Evolutionary conservation across 2,888 invertebrate species (phyloP).

Genomic region (Cylindroiulus punctatus): DNA sequence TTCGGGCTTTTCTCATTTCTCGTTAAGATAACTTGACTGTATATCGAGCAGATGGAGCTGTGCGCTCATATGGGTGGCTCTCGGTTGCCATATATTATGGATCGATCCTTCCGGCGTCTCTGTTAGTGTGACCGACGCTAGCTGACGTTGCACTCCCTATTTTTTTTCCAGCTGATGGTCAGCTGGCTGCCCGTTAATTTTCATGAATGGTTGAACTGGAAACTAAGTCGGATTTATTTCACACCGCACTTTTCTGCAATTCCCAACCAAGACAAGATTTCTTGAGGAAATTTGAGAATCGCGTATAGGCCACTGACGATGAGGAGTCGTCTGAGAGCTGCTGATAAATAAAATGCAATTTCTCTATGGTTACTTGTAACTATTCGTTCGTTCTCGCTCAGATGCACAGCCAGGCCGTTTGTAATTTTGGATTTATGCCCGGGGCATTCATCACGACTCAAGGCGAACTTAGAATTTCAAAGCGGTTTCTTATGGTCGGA

Average conservation of each 20-base stretch:
- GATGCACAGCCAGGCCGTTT: neutral
- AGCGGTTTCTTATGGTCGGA: neutral
- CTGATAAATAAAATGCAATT: slow-evolving; percentile 2
- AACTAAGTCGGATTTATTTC: slow-evolving; percentile 50
- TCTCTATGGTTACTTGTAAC: slow-evolving; percentile 7
- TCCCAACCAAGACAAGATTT: too few species aligned
- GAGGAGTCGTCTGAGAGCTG: neutral
- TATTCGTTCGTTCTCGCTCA: neutral
- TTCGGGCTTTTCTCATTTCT: slow-evolving; percentile 48
- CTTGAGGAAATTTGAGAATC: neutral
- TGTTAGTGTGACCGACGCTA: slow-evolving; percentile 17
- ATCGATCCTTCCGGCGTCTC: neutral
- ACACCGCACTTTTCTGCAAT: neutral
- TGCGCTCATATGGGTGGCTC: neutral
- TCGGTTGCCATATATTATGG: neutral
- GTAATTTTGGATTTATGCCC: neutral
- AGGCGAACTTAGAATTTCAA: neutral
- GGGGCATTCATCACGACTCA: neutral
- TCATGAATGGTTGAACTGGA: slow-evolving; percentile 46
- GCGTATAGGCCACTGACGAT: neutral
- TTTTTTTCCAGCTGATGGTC: neutral
- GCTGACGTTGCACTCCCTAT: neutral
- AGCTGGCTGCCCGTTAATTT: slow-evolving; percentile 40
- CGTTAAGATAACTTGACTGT: slow-evolving; percentile 20
- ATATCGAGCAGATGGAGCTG: slow-evolving; percentile 26